phyloP scores from a whole-genome alignment of 2,113 vertebrate species.

The Pseudorhombus dupliciocellatus region DNA sequence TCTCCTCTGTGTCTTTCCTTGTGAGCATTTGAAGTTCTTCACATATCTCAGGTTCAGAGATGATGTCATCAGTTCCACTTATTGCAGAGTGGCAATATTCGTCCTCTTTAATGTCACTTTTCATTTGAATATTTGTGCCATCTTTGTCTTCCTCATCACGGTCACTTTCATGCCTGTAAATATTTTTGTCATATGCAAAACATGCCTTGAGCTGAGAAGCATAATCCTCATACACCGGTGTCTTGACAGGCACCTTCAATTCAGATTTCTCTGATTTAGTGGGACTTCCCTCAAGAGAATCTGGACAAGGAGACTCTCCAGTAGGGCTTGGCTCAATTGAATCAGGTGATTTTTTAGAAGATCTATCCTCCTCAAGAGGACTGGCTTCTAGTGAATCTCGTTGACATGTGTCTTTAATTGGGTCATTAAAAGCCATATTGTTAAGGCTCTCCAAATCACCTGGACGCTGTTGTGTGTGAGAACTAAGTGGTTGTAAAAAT shows the following conservation, averaged over 20 bases:
- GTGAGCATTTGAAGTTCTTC: constrained; percentile 68
- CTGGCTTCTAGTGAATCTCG: constrained; percentile 93
- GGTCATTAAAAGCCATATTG: constrained; percentile 82
- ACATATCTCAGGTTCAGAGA: constrained; percentile 82
- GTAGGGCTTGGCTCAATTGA: constrained; percentile 96
- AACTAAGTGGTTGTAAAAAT: constrained; percentile 65
- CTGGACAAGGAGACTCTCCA: constrained; percentile 89
- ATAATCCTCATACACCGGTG: constrained; percentile 75
- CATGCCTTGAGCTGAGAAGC: constrained; percentile 78
- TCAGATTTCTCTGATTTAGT: constrained; percentile 77
- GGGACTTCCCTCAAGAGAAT: constrained; percentile 95
- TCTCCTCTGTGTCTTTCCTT: constrained; percentile 75
- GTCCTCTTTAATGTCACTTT: constrained; percentile 82
- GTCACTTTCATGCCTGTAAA: constrained; percentile 38
- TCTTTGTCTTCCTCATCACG: constrained; percentile 27
- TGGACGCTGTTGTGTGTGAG: constrained; percentile 80
- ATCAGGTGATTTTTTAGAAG: constrained; percentile 93
- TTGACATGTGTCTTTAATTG: constrained; percentile 80
- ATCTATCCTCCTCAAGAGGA: constrained; percentile 89
- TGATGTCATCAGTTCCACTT: constrained; percentile 77
- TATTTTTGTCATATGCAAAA: constrained; percentile 52
- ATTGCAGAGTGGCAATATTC: constrained; percentile 79
- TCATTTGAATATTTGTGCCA: constrained; percentile 77
- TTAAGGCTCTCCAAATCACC: constrained; percentile 81
- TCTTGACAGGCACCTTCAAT: constrained; percentile 67